Base-by-base conservation (phyloP, 1,140 invertebrate species). In the Phymastichus coffea region DNA sequence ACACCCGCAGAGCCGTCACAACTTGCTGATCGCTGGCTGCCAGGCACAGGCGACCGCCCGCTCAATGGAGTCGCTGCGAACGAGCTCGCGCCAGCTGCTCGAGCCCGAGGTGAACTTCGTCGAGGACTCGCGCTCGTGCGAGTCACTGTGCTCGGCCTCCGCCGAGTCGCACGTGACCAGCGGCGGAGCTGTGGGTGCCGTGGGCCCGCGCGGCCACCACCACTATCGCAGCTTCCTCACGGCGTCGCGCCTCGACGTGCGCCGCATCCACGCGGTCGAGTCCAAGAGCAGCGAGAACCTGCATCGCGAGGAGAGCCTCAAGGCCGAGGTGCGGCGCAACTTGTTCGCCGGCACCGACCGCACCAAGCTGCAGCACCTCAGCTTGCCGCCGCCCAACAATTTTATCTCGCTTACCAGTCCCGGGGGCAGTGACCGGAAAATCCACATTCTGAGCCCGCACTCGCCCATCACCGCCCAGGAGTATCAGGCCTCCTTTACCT, bases 371-470 rank as follows among this genome's bases (percentile, higher is more conserved):
- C 86, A 87, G 52, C 86, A 90, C 66, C 75, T 90, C 6, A 88
- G 87, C 63, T 72, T 90, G 17, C 85, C 85, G 0, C 87, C 87
- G 1, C 86, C 87, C 0, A 81, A 83, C 25, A 82, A 81, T 22
- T 78, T 84, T 56, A 82, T 71, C 65, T 81, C 64, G 40, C 68
- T 70, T 67, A 83, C 78, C 44, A 83, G 68, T 70, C 77, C 74
- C 28, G 83, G 67, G 59, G 82, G 76, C 63, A 84, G 82, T 25
- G 84, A 86, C 52, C 70, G 85, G 15, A 83, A 79, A 38, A 81
- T 91, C 22, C 90, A 87, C 6, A 91, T 90, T 41, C 75, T 90
- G 35, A 89, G 87, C 40, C 88, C 88, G 0, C 88, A 90, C 71
- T 89, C 87, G 66, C 88, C 88, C 0, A 73, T 85, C 9, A 80